phyloP scores from a whole-genome alignment of 1,140 invertebrate genomes.

The Saccostrea cuccullata region DNA sequence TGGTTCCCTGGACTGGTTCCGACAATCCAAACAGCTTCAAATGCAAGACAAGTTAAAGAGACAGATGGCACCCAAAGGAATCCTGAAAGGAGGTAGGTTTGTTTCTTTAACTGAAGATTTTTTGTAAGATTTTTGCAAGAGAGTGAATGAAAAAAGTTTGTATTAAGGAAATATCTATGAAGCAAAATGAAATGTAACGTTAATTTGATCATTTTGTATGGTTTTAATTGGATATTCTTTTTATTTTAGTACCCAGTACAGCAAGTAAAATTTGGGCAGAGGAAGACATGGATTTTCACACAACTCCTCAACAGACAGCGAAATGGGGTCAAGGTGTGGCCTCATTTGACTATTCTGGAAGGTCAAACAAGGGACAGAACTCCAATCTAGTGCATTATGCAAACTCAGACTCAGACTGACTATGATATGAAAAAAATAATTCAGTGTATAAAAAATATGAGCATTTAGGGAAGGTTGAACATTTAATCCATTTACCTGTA shows the following conservation, averaged over 20 bases:
- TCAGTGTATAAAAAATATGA: no score
- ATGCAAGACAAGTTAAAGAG: conserved; percentile 7
- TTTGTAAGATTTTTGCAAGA: background rate
- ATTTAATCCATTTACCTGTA: no score
- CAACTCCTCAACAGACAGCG: background rate
- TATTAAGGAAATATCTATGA: no score
- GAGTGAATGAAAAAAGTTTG: background rate
- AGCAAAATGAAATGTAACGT: no score
- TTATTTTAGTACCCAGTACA: background rate
- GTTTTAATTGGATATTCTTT: background rate
- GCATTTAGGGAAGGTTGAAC: no score
- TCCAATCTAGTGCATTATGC: conserved; percentile 25
- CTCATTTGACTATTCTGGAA: background rate
- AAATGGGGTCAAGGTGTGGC: conserved; percentile 10
- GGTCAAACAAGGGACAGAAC: background rate
- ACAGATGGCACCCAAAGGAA: background rate
- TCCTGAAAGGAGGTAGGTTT: background rate
- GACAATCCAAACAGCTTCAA: conserved; percentile 14
- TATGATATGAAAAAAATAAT: background rate
- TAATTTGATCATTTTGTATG: no score
- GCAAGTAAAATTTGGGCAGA: conserved; percentile 23
- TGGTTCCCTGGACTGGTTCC: conserved; percentile 17
- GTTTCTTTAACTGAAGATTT: background rate
- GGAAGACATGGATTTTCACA: conserved; percentile 16
- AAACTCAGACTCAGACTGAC: conserved; percentile 1